Conservation (phyloP, 2,888 invertebrate genomes). For the Eristalinus aeneus region DNA sequence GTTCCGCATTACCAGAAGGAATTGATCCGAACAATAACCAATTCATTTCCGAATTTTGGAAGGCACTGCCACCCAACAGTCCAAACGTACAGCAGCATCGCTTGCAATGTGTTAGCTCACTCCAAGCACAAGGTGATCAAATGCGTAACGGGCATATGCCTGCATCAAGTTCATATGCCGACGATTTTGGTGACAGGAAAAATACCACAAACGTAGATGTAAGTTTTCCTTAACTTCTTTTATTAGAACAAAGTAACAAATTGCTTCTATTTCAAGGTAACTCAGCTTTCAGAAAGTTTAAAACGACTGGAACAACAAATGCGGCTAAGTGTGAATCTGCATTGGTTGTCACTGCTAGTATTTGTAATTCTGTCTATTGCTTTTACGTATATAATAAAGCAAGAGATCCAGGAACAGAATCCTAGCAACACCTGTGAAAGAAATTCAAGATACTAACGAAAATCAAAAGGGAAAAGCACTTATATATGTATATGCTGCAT, state of each 20-base stretch:
- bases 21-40: constrained; percentile 82
- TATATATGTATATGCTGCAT: constrained; percentile 12
- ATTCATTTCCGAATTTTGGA: constrained; percentile 89
- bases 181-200: constrained; percentile 71
- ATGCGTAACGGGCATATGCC: constrained; percentile 78
- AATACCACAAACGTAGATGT: constrained; percentile 39
- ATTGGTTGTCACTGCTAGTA: constrained; percentile 82
- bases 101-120: constrained; percentile 82
- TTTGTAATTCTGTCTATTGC: constrained; percentile 80
- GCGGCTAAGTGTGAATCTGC: constrained; percentile 81
- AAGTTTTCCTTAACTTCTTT: neutral
- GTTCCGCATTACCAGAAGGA: constrained; percentile 85
- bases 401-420: constrained; percentile 74
- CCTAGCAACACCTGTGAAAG: constrained; percentile 30
- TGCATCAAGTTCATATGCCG: constrained; percentile 77
- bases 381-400: constrained; percentile 80
- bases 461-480: neutral
- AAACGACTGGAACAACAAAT: constrained; percentile 81
- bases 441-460: constrained; percentile 37
- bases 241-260: neutral
- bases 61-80: constrained; percentile 83
- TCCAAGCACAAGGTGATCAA: constrained; percentile 25
- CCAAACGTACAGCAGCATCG: constrained; percentile 86
- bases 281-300: constrained; percentile 79
- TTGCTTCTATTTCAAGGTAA: constrained; percentile 71